Percentiles rank a stretch among this genome's conserved stretches.
Evolutionary conservation across 2,888 invertebrate species (phyloP).

Genomic region (Tanytarsus gracilentus): DNA sequence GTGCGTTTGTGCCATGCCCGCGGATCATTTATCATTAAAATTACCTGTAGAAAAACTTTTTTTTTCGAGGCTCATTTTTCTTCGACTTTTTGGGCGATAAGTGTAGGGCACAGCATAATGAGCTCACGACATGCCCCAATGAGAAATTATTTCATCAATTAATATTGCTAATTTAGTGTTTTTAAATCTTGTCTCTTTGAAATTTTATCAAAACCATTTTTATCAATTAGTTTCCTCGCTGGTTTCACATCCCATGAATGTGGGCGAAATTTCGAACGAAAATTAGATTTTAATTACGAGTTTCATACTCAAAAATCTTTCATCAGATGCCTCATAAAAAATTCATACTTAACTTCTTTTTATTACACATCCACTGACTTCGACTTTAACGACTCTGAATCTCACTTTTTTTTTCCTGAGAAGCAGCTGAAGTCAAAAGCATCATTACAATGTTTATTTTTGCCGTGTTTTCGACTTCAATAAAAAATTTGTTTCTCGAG

Average conservation of each 20-base stretch:
- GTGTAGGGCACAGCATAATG: neutral
- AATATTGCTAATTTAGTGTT: too few species aligned
- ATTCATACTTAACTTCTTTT: neutral
- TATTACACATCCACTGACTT: neutral
- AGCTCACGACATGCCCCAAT: too few species aligned
- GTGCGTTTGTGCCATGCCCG: neutral
- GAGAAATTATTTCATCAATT: too few species aligned
- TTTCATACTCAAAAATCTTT: neutral
- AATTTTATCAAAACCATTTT: too few species aligned
- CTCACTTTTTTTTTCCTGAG: too few species aligned
- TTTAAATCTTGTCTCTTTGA: too few species aligned
- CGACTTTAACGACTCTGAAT: neutral
- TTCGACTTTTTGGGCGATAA: neutral
- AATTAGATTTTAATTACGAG: constrained; percentile 18
- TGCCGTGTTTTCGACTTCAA: too few species aligned
- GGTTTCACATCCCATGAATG: too few species aligned
- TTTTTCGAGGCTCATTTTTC: neutral
- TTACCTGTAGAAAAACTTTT: neutral
- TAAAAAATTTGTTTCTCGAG: too few species aligned
- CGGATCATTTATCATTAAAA: constrained; percentile 7
- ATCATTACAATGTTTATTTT: constrained; percentile 19
- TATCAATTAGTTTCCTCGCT: too few species aligned
- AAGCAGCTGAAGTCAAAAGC: neutral
- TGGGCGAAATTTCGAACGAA: neutral
- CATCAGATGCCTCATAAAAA: neutral